Percentiles rank a stretch among this genome's conserved stretches.
Evolutionary conservation across 2,888 invertebrate genomes (phyloP).

Genomic region (Noctua janthina): DNA sequence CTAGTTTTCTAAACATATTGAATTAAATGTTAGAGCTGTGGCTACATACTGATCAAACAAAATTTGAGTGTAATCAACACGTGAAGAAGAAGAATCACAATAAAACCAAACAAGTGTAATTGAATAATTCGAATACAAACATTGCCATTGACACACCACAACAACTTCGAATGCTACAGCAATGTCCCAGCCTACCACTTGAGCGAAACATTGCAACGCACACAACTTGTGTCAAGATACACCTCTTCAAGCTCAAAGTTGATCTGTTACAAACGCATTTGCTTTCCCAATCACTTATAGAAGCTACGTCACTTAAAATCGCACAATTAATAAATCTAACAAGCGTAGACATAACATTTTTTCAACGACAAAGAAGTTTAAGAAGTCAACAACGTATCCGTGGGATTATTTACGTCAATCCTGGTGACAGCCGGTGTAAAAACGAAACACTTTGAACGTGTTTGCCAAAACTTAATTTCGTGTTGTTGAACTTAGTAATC

Average conservation of each 20-base stretch:
- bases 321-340: neutral
- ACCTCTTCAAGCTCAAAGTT: neutral
- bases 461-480: neutral
- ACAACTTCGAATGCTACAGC: neutral
- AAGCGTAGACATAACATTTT: too few relatives aligned
- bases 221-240: conserved; percentile 9
- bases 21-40: neutral
- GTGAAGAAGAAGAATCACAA: neutral
- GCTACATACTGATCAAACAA: neutral
- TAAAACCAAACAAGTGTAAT: neutral
- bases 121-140: neutral
- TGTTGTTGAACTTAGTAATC: neutral
- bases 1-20: neutral
- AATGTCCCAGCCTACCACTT: neutral
- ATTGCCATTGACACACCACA: neutral
- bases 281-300: neutral
- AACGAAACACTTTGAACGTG: neutral
- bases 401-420: neutral
- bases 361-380: neutral
- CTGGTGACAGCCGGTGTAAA: neutral
- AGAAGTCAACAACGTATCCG: neutral
- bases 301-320: neutral
- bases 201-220: neutral
- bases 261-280: neutral
- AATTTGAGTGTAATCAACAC: neutral